These are phyloP conservation scores for Agriotes lineatus DNA, from an alignment of 2,888 invertebrate species.

Conservation along the genomic window DNA sequence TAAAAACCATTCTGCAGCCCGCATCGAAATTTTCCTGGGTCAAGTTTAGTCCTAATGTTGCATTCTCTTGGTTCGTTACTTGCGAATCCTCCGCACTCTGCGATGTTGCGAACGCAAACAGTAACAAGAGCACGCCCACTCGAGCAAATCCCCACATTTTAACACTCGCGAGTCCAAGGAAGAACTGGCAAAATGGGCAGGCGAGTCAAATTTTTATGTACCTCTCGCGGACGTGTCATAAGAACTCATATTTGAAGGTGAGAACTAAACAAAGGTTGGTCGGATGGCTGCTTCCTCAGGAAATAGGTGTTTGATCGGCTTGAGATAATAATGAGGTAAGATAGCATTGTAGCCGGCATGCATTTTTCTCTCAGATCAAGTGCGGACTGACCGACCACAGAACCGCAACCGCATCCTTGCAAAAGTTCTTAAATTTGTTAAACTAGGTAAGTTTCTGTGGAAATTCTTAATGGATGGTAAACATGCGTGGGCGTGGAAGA, in stretches of 20 bases:
- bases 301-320: constrained; percentile 42
- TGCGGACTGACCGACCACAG: neutral
- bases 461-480: neutral
- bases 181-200: neutral
- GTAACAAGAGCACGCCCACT: neutral
- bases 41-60: neutral
- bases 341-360: constrained; percentile 10
- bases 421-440: neutral
- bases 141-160: neutral
- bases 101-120: neutral
- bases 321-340: constrained; percentile 32
- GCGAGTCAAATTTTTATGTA: constrained; percentile 2
- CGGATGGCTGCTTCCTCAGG: constrained; percentile 44
- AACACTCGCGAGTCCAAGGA: constrained; percentile 15
- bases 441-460: neutral
- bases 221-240: constrained; percentile 15
- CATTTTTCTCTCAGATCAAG: neutral
- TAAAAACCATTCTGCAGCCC: constrained; percentile 64
- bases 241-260: constrained; percentile 28
- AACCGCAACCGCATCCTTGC: constrained; percentile 17
- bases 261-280: constrained; percentile 39
- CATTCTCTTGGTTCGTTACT: no score
- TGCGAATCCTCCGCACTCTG: neutral
- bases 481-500: constrained; percentile 1
- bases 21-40: constrained; percentile 31